Percentiles rank a stretch among this genome's conserved stretches.
phyloP scores from a whole-genome alignment of 2,797 vertebrate species.

The Rhinoraja longicauda region DNA sequence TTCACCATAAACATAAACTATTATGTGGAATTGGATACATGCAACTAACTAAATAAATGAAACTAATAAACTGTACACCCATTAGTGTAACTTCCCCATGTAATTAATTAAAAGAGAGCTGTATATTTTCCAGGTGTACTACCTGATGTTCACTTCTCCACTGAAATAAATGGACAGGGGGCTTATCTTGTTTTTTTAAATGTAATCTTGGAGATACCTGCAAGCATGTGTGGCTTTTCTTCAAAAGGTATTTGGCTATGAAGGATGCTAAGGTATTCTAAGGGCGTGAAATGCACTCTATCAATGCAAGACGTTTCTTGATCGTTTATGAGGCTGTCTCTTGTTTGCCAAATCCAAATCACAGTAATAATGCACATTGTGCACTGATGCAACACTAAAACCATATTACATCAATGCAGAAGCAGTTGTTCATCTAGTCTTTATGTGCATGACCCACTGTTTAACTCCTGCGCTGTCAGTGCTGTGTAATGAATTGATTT shows the following conservation, averaged over 20 bases:
- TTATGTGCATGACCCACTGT: not conserved
- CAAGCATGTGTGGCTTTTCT: not conserved
- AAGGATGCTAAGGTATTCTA: not conserved
- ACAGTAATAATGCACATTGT: not conserved
- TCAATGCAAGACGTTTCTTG: slow-evolving; percentile 7
- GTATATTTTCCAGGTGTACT: not conserved
- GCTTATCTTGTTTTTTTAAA: not conserved
- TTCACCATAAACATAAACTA: no score
- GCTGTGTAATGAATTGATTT: not conserved
- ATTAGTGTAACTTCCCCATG: not conserved
- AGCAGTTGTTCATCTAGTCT: not conserved
- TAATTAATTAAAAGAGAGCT: not conserved
- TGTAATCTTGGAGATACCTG: not conserved
- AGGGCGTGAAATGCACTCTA: not conserved
- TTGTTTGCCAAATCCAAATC: slow-evolving; percentile 4
- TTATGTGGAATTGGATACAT: no score
- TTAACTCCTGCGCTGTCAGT: not conserved
- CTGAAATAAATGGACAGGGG: not conserved
- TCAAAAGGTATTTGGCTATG: not conserved
- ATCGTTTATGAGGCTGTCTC: not conserved
- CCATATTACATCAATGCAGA: slow-evolving; percentile 2
- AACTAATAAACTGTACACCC: not conserved
- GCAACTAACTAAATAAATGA: not conserved
- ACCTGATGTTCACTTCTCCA: not conserved
- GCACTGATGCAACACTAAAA: not conserved